Percentiles rank a stretch among this genome's conserved stretches.
phyloP scores from a whole-genome alignment of 2,113 vertebrate species.

The Nyctereutes procyonoides region DNA sequence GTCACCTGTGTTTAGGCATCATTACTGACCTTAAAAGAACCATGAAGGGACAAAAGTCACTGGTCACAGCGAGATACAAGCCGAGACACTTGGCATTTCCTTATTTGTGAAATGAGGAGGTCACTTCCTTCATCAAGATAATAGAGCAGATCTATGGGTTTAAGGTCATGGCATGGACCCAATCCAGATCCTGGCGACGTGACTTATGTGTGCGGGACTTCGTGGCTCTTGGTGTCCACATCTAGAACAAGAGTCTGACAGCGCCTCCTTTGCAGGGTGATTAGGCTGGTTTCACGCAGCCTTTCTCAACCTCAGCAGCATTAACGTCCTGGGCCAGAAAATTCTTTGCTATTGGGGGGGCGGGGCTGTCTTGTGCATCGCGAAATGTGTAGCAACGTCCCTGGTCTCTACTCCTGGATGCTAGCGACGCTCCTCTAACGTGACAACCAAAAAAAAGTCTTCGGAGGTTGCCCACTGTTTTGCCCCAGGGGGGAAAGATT shows the following conservation, averaged over 20 bases:
- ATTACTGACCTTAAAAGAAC: neutral
- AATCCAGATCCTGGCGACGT: accelerated
- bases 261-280: accelerated
- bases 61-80: neutral
- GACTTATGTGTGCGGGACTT: accelerated
- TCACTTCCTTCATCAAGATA: neutral
- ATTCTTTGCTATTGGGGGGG: neutral
- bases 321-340: neutral
- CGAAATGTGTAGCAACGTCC: neutral
- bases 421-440: neutral
- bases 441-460: neutral
- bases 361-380: neutral
- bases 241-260: neutral
- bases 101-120: neutral
- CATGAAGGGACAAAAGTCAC: neutral
- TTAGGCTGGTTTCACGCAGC: no score
- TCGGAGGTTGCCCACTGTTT: neutral
- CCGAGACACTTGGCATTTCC: neutral
- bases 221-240: accelerated
- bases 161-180: neutral
- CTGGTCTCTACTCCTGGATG: neutral
- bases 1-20: neutral
- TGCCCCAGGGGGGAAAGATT: no score
- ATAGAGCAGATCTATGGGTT: neutral
- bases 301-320: neutral